Conservation (phyloP, 2,113 vertebrate species). For the Eurypyga helias region DNA sequence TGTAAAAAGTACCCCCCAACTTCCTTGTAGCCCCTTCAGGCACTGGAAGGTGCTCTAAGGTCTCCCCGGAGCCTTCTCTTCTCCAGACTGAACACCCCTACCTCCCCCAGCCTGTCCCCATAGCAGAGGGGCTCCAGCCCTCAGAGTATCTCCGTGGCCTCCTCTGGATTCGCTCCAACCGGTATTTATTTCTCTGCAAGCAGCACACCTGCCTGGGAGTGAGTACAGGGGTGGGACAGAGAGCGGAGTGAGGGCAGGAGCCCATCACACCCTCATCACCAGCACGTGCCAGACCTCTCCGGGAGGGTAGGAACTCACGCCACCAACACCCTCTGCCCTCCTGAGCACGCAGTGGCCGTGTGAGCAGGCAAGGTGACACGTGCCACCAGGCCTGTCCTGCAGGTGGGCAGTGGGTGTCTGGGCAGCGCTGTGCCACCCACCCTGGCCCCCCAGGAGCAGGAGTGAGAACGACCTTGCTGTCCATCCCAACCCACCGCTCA, state of each 20-base stretch:
- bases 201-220: not conserved
- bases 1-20: no score
- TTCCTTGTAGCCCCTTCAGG: no score
- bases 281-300: not conserved
- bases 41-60: no score
- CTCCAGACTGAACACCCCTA: no score
- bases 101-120: no score
- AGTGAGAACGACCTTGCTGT: not conserved
- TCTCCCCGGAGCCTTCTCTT: no score
- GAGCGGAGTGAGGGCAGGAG: not conserved
- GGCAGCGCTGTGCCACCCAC: not conserved
- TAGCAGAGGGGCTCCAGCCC: no score
- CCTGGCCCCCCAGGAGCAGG: rapidly evolving
- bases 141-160: no score
- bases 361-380: rapidly evolving
- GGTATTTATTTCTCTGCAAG: not conserved
- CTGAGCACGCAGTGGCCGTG: not conserved
- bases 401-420: not conserved
- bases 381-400: not conserved
- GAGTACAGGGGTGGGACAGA: not conserved
- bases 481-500: not conserved
- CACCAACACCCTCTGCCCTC: not conserved
- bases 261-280: not conserved
- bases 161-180: no score
- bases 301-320: rapidly evolving